phyloP scores from a whole-genome alignment of 2,888 invertebrate species.

The Nomada flava region DNA sequence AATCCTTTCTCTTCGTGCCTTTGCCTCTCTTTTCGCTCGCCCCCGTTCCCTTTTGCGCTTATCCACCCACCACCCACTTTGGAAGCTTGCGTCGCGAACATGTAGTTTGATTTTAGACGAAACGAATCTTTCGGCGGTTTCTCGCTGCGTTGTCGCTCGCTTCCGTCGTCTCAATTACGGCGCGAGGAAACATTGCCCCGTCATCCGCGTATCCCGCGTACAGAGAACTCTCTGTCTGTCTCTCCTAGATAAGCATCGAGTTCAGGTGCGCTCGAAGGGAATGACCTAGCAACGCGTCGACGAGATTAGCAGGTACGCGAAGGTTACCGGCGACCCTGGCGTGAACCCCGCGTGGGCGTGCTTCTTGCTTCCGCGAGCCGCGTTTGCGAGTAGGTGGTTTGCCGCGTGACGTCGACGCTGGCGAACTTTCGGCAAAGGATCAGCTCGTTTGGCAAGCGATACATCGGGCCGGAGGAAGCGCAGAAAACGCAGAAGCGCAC shows the following conservation, averaged over 20 bases:
- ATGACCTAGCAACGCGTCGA: not conserved
- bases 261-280: not conserved
- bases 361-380: slow-evolving; percentile 8
- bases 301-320: slow-evolving; percentile 8
- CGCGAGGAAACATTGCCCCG: slow-evolving; percentile 77
- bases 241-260: slow-evolving; percentile 67
- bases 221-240: slow-evolving; percentile 60
- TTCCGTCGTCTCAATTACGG: slow-evolving; percentile 81
- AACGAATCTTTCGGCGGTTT: slow-evolving; percentile 1
- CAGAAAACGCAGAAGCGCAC: slow-evolving; percentile 21
- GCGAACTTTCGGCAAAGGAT: not conserved
- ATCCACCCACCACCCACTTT: not conserved
- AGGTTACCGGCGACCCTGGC: not conserved
- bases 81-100: not conserved
- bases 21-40: slow-evolving; percentile 12
- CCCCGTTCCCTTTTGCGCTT: not conserved
- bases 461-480: slow-evolving; percentile 65
- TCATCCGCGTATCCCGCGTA: slow-evolving; percentile 76
- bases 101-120: not conserved
- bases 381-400: not conserved
- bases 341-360: slow-evolving; percentile 12
- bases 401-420: not conserved
- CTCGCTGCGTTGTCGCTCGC: slow-evolving; percentile 69
- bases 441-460: slow-evolving; percentile 73
- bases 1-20: slow-evolving; percentile 50